Base-by-base conservation (phyloP, 2,113 vertebrate species). In the Fulmarus glacialis region DNA sequence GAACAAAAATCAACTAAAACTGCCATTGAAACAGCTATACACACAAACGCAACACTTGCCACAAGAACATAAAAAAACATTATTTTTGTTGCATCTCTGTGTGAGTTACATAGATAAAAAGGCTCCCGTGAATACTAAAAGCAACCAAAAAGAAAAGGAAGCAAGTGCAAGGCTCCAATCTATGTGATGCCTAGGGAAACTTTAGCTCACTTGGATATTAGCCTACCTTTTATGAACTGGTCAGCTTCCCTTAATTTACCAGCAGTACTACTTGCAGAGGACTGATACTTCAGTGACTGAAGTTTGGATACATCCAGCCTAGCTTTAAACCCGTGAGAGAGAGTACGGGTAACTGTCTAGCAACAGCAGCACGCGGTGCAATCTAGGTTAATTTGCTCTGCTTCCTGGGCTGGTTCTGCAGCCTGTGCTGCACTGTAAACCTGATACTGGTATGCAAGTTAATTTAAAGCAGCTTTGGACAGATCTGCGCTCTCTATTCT, bases 1-100 rank as follows among this genome's bases (percentile, higher is more conserved):
- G 72, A 97, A 90, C 93, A 94, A 94, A 97, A 97, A 96, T 93
- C 89, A 95, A 93, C 70, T 90, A 56, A 98, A 86, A 67, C 84
- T 91, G 94, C 52, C 81, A 48, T 55, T 82, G 82, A 91, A 93
- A 88, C 32, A 96, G 53, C 71, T 93, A 92, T 30, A 90, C 77
- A 66, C 53, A 82, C 50, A 95, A 95, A 90, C 27, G 32, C 45
- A 81, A 43, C 38, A 27, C 58, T 60, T 77, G 72, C 74, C 52
- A 87, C 27, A 78, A 89, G 60, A 16, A 87, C 20, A 74, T 55
- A 11, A 91, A 87, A 95, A 81, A 40, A 0, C 15, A 60, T 53
- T 45, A 78, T 81, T 95, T 93, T 90, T 82, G 40, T 83, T 56
- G 71, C 62, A 85, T 85, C 48, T 88, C 90, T 64, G 85, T 32